Base-by-base conservation (phyloP, 2,113 vertebrate genomes). In the Nothobranchius kuhntae region DNA sequence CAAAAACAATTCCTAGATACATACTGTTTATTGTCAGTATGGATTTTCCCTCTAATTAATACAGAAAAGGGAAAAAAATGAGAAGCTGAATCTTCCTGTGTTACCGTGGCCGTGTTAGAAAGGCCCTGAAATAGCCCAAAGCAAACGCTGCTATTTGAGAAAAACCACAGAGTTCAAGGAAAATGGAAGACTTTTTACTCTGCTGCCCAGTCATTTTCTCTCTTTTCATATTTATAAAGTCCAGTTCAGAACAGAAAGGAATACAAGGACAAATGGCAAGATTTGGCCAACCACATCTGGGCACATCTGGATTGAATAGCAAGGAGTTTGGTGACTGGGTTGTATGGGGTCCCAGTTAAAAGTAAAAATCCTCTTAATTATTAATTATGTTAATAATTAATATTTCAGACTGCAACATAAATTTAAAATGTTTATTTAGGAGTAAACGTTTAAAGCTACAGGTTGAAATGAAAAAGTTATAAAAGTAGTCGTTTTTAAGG, bases 231-330 rank as follows among this genome's bases (percentile, higher is more conserved):
- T 57, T 53, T 24, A 14, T 53, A 2, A 71, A 60, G 65, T 83
- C 65, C 74, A 61, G 62, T 67, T 67, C 35, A 75, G 55, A 70
- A 53, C 14, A 10, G 55, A 59, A 60, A 78, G 77, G 66, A 63
- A 17, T 7, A 35, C 40, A 21, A 61, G 62, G 46, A 51, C 65
- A 51, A 64, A 82, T 66, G 72, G 70, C 35, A 59, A n/a, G 50
- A 69, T 75, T 65, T 38, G 68, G 76, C 65, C 73, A 13, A 61
- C 76, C 66, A 75, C 82, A 88, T 86, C 74, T 85, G 83, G 77
- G 61, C 77, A 89, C 88, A 90, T 90, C 87, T 91, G 90, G 87
- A 89, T 86, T 40, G 48, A 72, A 89, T 89, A 86, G 78, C 60
- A 68, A 45, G 17, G 56, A 10, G 58, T 38, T 1, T 77, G 66